A percentile compares a stretch with the other conserved stretches of the same genome.
These are phyloP conservation scores for Leptopilina clavipes DNA, from an alignment of 1,140 invertebrate species.

Conservation along the genomic window DNA sequence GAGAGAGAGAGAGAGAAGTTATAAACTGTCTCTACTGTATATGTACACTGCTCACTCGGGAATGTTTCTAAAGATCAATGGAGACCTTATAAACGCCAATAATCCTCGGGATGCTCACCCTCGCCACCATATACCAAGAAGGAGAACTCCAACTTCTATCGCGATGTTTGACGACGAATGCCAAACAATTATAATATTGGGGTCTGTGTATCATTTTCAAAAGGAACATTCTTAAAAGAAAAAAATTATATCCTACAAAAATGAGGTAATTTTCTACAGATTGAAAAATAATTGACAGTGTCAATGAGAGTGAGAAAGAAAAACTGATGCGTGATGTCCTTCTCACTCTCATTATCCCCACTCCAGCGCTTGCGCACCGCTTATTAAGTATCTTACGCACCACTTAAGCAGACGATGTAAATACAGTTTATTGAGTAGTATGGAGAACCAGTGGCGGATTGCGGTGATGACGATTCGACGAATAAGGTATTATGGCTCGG, in stretches of 20 bases:
- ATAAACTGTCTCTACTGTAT: not conserved
- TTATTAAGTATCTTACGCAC: too few relatives aligned
- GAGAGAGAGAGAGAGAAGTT: not conserved
- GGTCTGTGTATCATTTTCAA: too few relatives aligned
- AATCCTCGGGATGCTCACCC: slow-evolving; percentile 33
- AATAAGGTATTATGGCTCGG: slow-evolving; percentile 45
- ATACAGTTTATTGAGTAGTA: slow-evolving; percentile 62
- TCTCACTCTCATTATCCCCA: too few relatives aligned
- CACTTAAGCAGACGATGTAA: too few relatives aligned
- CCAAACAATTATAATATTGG: slow-evolving; percentile 53
- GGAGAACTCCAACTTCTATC: slow-evolving; percentile 46
- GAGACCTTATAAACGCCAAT: slow-evolving; percentile 32
- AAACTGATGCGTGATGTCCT: too few relatives aligned
- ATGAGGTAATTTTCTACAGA: too few relatives aligned
- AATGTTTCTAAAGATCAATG: slow-evolving; percentile 35
- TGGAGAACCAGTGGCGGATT: slow-evolving; percentile 55
- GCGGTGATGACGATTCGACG: slow-evolving; percentile 58
- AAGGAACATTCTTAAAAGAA: too few relatives aligned
- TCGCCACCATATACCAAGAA: not conserved
- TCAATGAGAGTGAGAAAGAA: too few relatives aligned
- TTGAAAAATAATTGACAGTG: too few relatives aligned
- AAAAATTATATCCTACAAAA: too few relatives aligned
- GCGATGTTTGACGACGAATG: slow-evolving; percentile 61
- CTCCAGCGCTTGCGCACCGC: too few relatives aligned
- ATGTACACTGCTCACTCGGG: slow-evolving; percentile 33